phyloP scores from a whole-genome alignment of 2,797 vertebrate genomes.

The Megalops cyprinoides region DNA sequence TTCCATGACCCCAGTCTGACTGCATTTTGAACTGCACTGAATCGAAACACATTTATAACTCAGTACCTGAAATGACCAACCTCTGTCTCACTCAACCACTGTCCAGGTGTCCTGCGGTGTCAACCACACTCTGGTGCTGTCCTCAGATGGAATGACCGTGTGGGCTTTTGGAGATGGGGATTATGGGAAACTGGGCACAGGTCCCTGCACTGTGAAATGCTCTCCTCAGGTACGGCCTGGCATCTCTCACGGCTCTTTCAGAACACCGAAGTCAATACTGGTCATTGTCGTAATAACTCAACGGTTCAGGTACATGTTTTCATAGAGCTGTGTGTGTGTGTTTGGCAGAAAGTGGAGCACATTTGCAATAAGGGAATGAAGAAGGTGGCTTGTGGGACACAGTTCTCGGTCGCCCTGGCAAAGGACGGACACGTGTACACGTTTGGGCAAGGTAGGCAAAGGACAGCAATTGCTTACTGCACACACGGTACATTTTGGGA shows the following conservation, averaged over 20 bases:
- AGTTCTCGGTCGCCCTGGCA: slow-evolving; percentile 77
- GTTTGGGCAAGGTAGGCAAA: slow-evolving; percentile 77
- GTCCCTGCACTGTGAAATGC: slow-evolving; percentile 79
- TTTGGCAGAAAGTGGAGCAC: slow-evolving; percentile 76
- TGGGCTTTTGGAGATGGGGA: slow-evolving; percentile 84
- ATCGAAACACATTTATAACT: not conserved
- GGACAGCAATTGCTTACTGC: too few species aligned
- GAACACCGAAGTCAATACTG: not conserved
- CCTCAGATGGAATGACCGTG: slow-evolving; percentile 74
- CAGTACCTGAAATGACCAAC: not conserved
- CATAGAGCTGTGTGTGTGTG: not conserved
- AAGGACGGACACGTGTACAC: slow-evolving; percentile 78
- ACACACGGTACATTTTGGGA: too few species aligned
- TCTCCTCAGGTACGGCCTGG: slow-evolving; percentile 74
- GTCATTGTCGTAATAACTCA: not conserved
- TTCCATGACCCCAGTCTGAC: not conserved
- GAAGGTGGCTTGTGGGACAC: slow-evolving; percentile 77
- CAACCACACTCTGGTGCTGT: slow-evolving; percentile 79
- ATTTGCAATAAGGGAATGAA: slow-evolving; percentile 80
- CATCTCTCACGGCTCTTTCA: too few species aligned
- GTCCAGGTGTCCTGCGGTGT: slow-evolving; percentile 79
- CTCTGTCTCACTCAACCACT: slow-evolving; percentile 21
- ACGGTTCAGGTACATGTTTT: not conserved
- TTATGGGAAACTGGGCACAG: slow-evolving; percentile 79
- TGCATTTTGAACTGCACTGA: too few species aligned